Evolutionary conservation across 1,140 invertebrate species (phyloP).

Genomic region (Helicoverpa zea): DNA sequence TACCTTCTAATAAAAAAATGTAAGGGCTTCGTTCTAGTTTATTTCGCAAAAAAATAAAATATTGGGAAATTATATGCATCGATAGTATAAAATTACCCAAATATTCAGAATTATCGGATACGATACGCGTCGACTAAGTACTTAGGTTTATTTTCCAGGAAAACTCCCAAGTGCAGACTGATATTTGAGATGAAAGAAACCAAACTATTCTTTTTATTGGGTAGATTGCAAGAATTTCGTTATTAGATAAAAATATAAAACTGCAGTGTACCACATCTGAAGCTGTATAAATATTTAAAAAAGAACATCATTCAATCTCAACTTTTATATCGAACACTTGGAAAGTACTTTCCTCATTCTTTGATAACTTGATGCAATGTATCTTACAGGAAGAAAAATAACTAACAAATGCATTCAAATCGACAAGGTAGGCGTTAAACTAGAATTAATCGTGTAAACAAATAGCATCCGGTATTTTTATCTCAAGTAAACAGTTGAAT

Average conservation of each 20-base stretch:
- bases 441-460: slow-evolving; percentile 6
- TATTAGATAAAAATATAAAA: not conserved
- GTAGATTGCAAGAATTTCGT: not conserved
- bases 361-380: not conserved
- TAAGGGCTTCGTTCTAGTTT: too few species aligned
- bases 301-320: not conserved
- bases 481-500: not conserved
- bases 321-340: not conserved
- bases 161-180: not conserved
- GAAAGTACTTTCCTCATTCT: not conserved
- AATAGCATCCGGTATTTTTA: slow-evolving; percentile 3
- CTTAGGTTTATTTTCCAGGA: not conserved
- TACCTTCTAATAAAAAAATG: not conserved
- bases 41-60: too few species aligned
- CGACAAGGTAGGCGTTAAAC: not conserved
- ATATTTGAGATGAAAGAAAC: too few species aligned
- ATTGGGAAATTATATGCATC: too few species aligned
- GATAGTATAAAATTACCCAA: too few species aligned
- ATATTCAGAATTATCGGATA: too few species aligned
- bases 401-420: not conserved
- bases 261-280: too few species aligned
- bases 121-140: not conserved
- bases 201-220: not conserved
- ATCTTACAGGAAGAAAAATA: not conserved
- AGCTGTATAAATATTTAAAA: not conserved